Percentiles rank a stretch among this genome's conserved stretches.
phyloP scores from a whole-genome alignment of 1,140 invertebrate genomes.

The Bombus picipes region DNA sequence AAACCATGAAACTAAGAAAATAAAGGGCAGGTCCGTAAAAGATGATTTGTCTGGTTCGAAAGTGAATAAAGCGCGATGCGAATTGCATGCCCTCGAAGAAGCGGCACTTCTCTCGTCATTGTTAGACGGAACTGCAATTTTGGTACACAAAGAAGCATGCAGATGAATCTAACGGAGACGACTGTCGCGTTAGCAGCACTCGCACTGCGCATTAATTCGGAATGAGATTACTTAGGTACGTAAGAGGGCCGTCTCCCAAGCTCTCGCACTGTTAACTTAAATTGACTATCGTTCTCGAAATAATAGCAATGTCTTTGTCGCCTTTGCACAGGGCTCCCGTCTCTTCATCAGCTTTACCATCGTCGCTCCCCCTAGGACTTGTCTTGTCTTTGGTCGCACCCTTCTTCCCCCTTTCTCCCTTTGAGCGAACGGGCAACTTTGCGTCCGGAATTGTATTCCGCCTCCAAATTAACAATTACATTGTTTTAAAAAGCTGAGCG shows the following conservation, averaged over 20 bases:
- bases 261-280: slow-evolving; percentile 70
- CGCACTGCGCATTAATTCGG: slow-evolving; percentile 67
- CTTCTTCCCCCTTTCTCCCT: slow-evolving; percentile 31
- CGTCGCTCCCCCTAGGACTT: slow-evolving; percentile 1
- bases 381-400: neutral
- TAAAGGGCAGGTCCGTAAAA: neutral
- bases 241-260: slow-evolving; percentile 56
- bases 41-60: slow-evolving; percentile 4
- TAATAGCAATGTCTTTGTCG: slow-evolving; percentile 69
- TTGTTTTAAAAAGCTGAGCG: slow-evolving; percentile 70
- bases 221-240: slow-evolving; percentile 71
- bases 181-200: slow-evolving; percentile 52
- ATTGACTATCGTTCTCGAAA: slow-evolving; percentile 73
- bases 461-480: slow-evolving; percentile 72
- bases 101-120: slow-evolving; percentile 37
- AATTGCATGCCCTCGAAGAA: slow-evolving; percentile 3
- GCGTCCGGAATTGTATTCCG: slow-evolving; percentile 66
- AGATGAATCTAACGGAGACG: slow-evolving; percentile 55
- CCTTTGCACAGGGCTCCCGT: slow-evolving; percentile 52
- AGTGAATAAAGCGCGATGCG: slow-evolving; percentile 23
- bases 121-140: slow-evolving; percentile 60
- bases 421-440: slow-evolving; percentile 61
- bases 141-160: slow-evolving; percentile 52
- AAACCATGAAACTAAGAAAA: slow-evolving; percentile 7
- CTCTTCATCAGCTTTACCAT: slow-evolving; percentile 48